Percentiles rank a stretch among this genome's conserved stretches.
These are phyloP conservation scores for Coryphaenoides rupestris DNA, from an alignment of 2,113 vertebrate species.

Conservation along the genomic window DNA sequence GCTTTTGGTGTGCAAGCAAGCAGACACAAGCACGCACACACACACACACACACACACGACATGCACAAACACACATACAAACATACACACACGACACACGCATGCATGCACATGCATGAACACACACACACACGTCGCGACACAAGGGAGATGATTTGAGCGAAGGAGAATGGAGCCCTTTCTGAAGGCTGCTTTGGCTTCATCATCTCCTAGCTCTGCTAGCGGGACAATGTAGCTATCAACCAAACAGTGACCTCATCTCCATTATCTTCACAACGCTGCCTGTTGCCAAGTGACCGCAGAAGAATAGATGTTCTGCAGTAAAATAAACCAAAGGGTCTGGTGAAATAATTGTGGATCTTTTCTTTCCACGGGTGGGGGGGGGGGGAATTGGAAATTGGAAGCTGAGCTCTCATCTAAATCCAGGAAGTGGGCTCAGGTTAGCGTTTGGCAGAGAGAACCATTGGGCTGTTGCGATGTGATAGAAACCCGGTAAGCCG, in stretches of 20 bases:
- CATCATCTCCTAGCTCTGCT: background rate
- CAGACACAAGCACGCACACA: background rate
- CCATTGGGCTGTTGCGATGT: constrained; percentile 1
- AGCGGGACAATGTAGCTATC: constrained; percentile 22
- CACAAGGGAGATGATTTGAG: background rate
- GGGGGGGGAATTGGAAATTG: constrained; percentile 13
- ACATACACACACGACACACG: constrained; percentile 2
- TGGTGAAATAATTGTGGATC: constrained; percentile 25
- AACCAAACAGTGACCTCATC: constrained; percentile 53
- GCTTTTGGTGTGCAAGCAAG: background rate
- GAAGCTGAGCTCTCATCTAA: constrained; percentile 8
- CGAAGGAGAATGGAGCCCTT: constrained; percentile 5
- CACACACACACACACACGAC: constrained; percentile 11
- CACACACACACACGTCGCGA: background rate
- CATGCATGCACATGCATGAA: background rate
- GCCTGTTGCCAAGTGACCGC: constrained; percentile 21
- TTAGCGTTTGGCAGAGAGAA: constrained; percentile 16
- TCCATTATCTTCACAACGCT: constrained; percentile 35
- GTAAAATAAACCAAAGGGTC: constrained; percentile 30
- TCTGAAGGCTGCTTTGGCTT: constrained; percentile 33
- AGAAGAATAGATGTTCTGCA: constrained; percentile 40
- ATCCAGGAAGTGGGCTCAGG: constrained; percentile 18
- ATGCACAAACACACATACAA: constrained; percentile 3
- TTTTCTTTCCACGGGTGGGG: constrained; percentile 6
- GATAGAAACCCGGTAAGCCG: constrained; percentile 30